These are phyloP conservation scores for Saguinus imperator DNA, from an alignment of 2,113 vertebrate genomes.

Conservation along the genomic window DNA sequence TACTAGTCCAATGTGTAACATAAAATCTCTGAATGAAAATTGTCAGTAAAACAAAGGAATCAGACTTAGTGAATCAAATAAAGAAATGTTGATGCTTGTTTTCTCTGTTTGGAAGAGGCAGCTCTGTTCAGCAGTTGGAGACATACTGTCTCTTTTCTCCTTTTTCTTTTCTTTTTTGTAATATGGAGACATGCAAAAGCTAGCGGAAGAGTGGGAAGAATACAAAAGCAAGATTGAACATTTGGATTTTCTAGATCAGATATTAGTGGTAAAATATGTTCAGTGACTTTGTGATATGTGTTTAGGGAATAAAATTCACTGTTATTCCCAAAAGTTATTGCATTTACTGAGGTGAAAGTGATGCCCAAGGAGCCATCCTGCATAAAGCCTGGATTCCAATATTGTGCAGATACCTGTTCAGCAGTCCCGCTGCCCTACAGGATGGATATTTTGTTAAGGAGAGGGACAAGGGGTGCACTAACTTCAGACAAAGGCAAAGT, in stretches of 20 bases:
- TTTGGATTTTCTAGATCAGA: not conserved
- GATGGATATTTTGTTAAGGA: not conserved
- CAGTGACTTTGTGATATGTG: not conserved
- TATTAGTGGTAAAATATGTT: not conserved
- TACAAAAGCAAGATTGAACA: not conserved
- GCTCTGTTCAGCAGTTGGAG: not conserved
- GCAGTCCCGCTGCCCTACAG: not conserved
- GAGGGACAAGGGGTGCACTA: not conserved
- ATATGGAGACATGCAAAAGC: not conserved
- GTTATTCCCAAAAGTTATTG: not conserved
- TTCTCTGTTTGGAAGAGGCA: not conserved
- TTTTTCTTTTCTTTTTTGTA: not conserved
- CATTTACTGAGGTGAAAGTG: not conserved
- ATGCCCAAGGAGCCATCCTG: not conserved
- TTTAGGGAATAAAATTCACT: not conserved
- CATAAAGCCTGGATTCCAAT: not conserved
- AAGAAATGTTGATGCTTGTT: not conserved
- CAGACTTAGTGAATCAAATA: too few relatives aligned
- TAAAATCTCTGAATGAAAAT: not conserved
- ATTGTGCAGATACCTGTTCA: not conserved
- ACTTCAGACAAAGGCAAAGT: not conserved
- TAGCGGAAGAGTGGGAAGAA: not conserved
- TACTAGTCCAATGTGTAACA: not conserved
- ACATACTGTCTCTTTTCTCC: not conserved
- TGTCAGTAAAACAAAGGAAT: not conserved